Percentiles rank a stretch among this genome's conserved stretches.
Evolutionary conservation across 2,797 vertebrate genomes (phyloP).

Genomic region (Brachyrhaphis roseni): DNA sequence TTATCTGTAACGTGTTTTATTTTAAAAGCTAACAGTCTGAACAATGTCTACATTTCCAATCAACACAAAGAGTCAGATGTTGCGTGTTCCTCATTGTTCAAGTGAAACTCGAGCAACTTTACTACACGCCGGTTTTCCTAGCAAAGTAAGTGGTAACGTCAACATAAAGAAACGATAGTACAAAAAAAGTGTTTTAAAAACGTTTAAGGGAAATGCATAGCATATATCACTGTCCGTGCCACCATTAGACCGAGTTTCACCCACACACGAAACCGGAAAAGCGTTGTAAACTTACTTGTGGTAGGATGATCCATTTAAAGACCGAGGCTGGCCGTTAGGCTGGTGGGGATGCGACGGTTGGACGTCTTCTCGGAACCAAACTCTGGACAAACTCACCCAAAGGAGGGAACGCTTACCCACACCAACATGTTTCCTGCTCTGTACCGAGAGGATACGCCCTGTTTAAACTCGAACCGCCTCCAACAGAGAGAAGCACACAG

Average conservation of each 20-base stretch:
- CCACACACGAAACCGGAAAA: background rate
- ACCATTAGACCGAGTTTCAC: fast-evolving
- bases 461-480: slow-evolving; percentile 28
- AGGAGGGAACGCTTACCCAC: slow-evolving; percentile 12
- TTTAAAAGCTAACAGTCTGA: background rate
- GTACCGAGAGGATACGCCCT: slow-evolving; percentile 54
- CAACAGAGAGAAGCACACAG: slow-evolving; percentile 1
- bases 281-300: slow-evolving; percentile 40
- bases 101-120: background rate
- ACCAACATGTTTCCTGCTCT: slow-evolving; percentile 59
- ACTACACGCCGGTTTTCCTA: background rate
- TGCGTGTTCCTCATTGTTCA: background rate
- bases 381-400: background rate
- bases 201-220: background rate
- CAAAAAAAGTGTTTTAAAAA: background rate
- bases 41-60: background rate
- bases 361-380: background rate
- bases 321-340: background rate
- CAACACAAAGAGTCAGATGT: background rate
- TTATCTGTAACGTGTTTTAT: background rate
- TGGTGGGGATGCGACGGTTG: background rate
- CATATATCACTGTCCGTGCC: background rate
- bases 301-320: slow-evolving; percentile 49
- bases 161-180: background rate
- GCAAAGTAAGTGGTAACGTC: background rate